Base-by-base conservation (phyloP, 2,797 vertebrate species). In the Huso huso region DNA sequence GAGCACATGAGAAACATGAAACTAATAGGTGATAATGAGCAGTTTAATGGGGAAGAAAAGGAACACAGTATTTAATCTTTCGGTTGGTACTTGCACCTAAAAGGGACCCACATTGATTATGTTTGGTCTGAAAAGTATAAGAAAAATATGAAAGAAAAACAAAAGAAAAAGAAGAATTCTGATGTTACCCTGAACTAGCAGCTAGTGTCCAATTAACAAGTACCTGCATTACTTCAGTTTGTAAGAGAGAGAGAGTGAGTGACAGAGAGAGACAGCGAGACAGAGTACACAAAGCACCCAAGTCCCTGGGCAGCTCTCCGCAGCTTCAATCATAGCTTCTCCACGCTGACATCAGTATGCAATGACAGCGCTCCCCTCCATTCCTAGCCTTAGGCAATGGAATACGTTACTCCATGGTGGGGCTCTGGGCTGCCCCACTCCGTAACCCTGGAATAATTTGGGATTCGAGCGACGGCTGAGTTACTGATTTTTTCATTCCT, bases 301-400 rank as follows among this genome's bases (percentile, higher is more conserved):
- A 81, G 81, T 81, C 79, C 83, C 81, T 88, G 84, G 84, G 85
- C 86, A 86, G 79, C 81, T 87, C 83, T 83, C 82, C 85, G 78
- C 84, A 84, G 87, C 89, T 89, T 89, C 90, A 92, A 92, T 92
- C 91, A 93, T 78, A 83, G 87, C 83, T 90, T 79, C 80, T 86
- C 83, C 85, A 83, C 79, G 81, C 85, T 79, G 83, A 83, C 84
- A 93, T 95, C 93, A 94, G 88, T 93, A 95, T 94, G 93, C 93
- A 74, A 83, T 81, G 82, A 84, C 80, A 81, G 87, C 82, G 84
- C 81, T 87, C 89, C 83, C 81, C 85, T 82, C 80, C 79, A 87
- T 86, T 84, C 85, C 83, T 89, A 64, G 93, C 94, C 93, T 88
- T 90, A 90, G 94, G 95, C 94, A 91, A 95, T 86, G 90, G 94